Percentiles rank a stretch among this genome's conserved stretches.
phyloP scores from a whole-genome alignment of 2,113 vertebrate genomes.

The Peromyscus californicus region DNA sequence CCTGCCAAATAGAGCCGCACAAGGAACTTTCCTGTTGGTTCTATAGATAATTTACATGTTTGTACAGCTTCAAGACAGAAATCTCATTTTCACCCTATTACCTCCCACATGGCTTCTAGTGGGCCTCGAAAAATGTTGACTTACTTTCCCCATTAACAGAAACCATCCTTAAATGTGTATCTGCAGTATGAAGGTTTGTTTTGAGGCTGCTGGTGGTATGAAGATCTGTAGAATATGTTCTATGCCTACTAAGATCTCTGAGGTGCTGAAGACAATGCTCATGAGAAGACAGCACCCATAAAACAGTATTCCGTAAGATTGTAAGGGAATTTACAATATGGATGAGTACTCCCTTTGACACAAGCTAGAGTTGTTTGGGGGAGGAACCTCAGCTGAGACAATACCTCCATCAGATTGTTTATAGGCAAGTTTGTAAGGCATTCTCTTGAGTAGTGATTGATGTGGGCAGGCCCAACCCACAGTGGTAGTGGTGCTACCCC shows the following conservation, averaged over 20 bases:
- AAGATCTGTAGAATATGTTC: background rate
- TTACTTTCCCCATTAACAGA: background rate
- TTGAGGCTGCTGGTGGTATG: background rate
- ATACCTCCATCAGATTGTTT: background rate
- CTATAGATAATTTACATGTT: background rate
- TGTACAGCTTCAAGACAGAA: conserved; percentile 24
- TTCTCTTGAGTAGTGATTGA: background rate
- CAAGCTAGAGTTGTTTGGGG: background rate
- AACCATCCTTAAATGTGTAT: background rate
- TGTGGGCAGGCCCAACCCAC: background rate
- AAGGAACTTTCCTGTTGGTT: background rate
- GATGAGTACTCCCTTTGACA: background rate
- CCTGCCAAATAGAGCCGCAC: background rate
- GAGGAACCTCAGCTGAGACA: background rate
- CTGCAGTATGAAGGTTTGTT: background rate
- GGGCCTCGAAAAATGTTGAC: background rate
- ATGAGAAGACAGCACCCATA: background rate
- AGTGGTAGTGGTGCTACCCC: background rate
- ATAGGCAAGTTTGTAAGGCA: background rate
- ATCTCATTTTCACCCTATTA: background rate
- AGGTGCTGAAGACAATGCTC: background rate
- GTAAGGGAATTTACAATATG: background rate
- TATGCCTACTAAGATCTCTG: background rate
- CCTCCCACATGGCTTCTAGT: background rate
- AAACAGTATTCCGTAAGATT: background rate